A percentile compares a stretch with the other conserved stretches of the same genome.
Conservation (phyloP, 2,113 vertebrate species). For the Sturnus vulgaris region DNA sequence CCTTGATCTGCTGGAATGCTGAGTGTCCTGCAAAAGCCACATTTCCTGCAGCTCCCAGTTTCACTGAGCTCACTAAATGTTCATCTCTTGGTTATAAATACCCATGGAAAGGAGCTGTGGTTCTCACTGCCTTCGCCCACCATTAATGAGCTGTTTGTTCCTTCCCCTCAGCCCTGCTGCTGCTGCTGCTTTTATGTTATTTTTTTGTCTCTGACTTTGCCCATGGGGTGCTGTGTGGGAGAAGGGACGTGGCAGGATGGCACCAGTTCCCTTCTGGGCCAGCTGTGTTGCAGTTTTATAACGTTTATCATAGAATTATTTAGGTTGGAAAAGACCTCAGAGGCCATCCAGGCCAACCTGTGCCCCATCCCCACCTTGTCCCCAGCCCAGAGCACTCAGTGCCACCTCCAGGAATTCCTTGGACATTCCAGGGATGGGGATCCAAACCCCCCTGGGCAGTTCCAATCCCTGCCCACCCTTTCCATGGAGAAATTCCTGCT, state of each 20-base stretch:
- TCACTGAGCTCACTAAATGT: conserved; percentile 3
- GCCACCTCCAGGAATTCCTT: too few species aligned
- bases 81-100: conserved; percentile 34
- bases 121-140: neutral
- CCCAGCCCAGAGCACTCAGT: neutral
- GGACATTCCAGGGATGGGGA: too few species aligned
- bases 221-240: neutral
- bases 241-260: neutral
- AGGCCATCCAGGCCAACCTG: accelerated
- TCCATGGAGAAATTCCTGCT: too few species aligned
- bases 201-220: neutral
- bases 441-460: too few species aligned
- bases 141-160: neutral
- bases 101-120: neutral
- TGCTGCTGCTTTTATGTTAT: neutral
- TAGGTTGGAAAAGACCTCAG: accelerated
- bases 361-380: neutral
- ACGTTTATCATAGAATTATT: neutral
- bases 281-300: neutral
- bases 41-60: neutral
- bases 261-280: neutral
- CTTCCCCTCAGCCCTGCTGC: neutral
- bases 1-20: conserved; percentile 35
- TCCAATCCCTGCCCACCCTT: too few species aligned
- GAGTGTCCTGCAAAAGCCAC: conserved; percentile 12